Percentiles rank a stretch among this genome's conserved stretches.
Conservation (phyloP, 1,140 invertebrate species). For the Pristionchus pacificus region DNA sequence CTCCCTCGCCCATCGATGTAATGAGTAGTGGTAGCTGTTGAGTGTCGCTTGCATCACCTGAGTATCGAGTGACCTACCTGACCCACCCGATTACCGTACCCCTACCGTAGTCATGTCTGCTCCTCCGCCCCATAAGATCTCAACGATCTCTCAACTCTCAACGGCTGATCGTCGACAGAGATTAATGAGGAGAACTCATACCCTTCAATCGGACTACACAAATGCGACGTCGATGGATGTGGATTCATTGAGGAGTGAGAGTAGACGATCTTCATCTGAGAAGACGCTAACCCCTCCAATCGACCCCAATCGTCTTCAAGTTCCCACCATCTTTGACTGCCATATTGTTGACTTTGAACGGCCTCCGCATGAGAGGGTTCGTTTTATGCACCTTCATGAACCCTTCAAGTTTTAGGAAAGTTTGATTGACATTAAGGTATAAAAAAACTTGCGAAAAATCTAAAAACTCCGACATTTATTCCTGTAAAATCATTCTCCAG, state of each 20-base stretch:
- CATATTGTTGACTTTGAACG: conserved; percentile 20
- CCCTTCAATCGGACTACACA: conserved; percentile 22
- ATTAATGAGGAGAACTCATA: conserved; percentile 32
- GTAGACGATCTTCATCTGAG: conserved; percentile 5
- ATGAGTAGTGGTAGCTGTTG: no score
- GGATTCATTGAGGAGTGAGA: conserved; percentile 17
- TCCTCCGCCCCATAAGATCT: no score
- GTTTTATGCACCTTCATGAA: neutral
- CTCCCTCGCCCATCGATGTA: no score
- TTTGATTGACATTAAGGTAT: neutral
- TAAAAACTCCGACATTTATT: conserved; percentile 6
- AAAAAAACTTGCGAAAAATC: neutral
- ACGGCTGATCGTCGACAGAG: conserved; percentile 19
- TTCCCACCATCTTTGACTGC: conserved; percentile 19
- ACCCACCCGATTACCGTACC: neutral
- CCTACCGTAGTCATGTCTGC: neutral
- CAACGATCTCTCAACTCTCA: no score
- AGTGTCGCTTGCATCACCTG: no score
- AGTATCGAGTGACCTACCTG: no score
- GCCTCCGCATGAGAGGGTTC: conserved; percentile 33
- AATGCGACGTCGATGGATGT: conserved; percentile 11
- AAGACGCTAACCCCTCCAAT: conserved; percentile 16
- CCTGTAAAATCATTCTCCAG: neutral
- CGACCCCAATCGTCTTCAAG: conserved; percentile 17
- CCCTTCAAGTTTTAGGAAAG: no score